Conservation (phyloP, 2,797 vertebrate genomes). For the Acanthurus tractus region DNA sequence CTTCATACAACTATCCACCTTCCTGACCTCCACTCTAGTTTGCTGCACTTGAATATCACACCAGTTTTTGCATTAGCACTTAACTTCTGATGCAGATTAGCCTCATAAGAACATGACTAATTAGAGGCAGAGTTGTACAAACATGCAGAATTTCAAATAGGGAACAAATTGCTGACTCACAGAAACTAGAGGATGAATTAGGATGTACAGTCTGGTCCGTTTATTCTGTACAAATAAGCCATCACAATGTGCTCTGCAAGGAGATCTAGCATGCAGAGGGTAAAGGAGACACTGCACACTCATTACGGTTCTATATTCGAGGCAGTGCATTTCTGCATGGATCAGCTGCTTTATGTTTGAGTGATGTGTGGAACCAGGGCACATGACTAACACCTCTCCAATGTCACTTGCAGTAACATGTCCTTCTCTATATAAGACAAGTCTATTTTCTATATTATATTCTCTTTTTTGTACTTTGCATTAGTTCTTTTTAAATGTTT, state of each 20-base stretch:
- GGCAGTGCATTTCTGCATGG: not conserved
- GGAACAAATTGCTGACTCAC: conserved; percentile 28
- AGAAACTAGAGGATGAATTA: conserved; percentile 19
- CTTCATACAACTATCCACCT: not conserved
- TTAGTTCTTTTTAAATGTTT: no score
- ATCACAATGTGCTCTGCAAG: not conserved
- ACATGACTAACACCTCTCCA: not conserved
- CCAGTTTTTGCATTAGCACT: conserved; percentile 11
- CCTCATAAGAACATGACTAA: conserved; percentile 37
- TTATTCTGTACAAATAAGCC: not conserved
- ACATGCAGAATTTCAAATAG: conserved; percentile 48
- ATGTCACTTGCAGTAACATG: conserved; percentile 2
- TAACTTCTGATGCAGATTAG: conserved; percentile 40
- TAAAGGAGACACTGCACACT: not conserved
- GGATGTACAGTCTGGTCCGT: not conserved
- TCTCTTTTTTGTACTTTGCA: not conserved
- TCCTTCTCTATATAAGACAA: conserved; percentile 25
- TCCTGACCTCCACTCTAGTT: not conserved
- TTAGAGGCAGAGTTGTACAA: conserved; percentile 32
- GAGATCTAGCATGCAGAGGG: not conserved
- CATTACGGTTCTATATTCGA: not conserved
- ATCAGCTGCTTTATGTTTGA: conserved; percentile 18
- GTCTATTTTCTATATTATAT: no score
- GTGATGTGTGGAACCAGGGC: not conserved
- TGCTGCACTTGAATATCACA: conserved; percentile 9